Conservation (phyloP, 2,888 invertebrate genomes). For the Epirrhoe tristata region DNA sequence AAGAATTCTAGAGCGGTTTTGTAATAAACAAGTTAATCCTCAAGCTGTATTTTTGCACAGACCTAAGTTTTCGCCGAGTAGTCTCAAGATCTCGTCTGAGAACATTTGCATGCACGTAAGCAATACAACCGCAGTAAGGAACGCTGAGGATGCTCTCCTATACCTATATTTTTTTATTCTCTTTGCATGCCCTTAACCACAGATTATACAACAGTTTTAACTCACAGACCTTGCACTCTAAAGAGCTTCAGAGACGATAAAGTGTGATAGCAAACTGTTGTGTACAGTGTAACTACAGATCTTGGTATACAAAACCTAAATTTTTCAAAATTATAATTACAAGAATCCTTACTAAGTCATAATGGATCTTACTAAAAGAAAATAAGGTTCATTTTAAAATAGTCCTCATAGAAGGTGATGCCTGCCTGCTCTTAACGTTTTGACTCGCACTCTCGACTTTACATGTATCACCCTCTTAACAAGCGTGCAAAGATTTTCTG, state of each 20-base stretch:
- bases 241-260: background rate
- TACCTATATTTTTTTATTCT: slow-evolving; percentile 51
- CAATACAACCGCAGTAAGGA: slow-evolving; percentile 49
- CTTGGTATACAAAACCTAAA: no score
- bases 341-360: background rate
- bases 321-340: background rate
- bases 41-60: slow-evolving; percentile 23
- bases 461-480: slow-evolving; percentile 59
- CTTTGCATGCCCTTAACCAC: slow-evolving; percentile 55
- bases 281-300: no score
- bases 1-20: background rate
- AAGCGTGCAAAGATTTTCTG: slow-evolving; percentile 54
- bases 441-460: slow-evolving; percentile 57
- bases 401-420: slow-evolving; percentile 8
- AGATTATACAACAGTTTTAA: background rate
- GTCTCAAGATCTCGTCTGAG: slow-evolving; percentile 52
- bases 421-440: slow-evolving; percentile 47
- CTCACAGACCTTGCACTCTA: background rate
- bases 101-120: slow-evolving; percentile 56
- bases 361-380: background rate
- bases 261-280: no score
- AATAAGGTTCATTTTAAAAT: slow-evolving; percentile 5
- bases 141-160: slow-evolving; percentile 54
- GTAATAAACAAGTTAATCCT: slow-evolving; percentile 22
- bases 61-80: slow-evolving; percentile 38